Base-by-base conservation (phyloP, 2,888 invertebrate species). In the Caprella mutica region DNA sequence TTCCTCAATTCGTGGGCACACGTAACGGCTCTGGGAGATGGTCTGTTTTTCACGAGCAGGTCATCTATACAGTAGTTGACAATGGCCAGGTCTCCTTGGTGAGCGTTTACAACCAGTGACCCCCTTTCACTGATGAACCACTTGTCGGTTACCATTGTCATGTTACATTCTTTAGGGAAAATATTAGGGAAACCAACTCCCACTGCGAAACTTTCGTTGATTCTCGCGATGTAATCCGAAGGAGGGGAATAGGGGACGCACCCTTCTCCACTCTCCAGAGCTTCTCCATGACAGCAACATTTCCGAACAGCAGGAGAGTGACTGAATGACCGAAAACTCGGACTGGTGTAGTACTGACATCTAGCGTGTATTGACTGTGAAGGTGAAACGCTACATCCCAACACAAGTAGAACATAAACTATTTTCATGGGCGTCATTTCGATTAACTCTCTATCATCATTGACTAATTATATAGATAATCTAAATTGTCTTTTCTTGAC, bases 31-130 rank as follows among this genome's bases (percentile, higher is more conserved):
- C 29, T 30, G 4, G 48, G 48, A 48, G 48, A 48, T 8, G 48
- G 29, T 5, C 29, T 30, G 48, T 48, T 48, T 1, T 27, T 48
- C 29, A 30, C 48, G n/a, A 48, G 19, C 8, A 48, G 19, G 30
- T 48, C 48, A 21, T 48, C 48, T 14, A 48, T n/a, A n/a, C 48
- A 48, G 48, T 48, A 48, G 30, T 48, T 48, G 17, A 30, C 29
- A 17, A 48, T 48, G 23, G 48, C 48, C 30, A 48, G 30, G 9
- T 48, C 48, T 30, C 48, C 48, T 30, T 48, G 48, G 19, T 27
- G 48, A 21, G 48, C 48, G 29, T 48, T 30, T 19, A 48, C 48
- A 21, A 30, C 48, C 24, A 48, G 30, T 6, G 19, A 21, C 4
- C 48, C 48, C 5, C 29, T 19, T 21, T 30, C 6, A 14, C 48